Conservation (phyloP, 2,797 vertebrate genomes). For the Lagodon rhomboides region DNA sequence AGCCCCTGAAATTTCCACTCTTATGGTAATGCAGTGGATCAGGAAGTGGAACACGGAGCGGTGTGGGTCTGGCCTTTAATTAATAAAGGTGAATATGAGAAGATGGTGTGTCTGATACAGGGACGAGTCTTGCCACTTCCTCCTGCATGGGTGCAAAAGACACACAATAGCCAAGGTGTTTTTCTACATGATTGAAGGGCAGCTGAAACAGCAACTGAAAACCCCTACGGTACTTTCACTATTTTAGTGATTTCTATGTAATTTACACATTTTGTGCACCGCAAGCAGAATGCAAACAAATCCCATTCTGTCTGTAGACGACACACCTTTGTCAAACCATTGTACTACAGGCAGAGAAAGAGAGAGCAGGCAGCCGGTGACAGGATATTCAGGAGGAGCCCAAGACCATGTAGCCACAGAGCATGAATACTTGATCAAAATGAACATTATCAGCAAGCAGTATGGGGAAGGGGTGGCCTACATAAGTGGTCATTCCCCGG, state of each 20-base stretch:
- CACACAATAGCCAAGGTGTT: constrained; percentile 1
- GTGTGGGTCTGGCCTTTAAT: constrained; percentile 13
- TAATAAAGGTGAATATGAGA: constrained; percentile 1
- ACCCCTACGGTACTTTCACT: background rate
- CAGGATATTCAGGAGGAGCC: constrained; percentile 22
- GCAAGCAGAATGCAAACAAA: constrained; percentile 4
- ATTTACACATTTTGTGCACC: background rate
- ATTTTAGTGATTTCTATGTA: background rate
- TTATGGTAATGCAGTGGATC: background rate
- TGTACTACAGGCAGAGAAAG: constrained; percentile 6
- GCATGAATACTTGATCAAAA: constrained; percentile 26
- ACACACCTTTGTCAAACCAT: constrained; percentile 34
- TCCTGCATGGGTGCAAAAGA: constrained; percentile 19
- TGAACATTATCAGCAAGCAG: constrained; percentile 12
- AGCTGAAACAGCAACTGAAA: constrained; percentile 27
- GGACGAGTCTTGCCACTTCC: background rate
- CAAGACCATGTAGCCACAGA: background rate
- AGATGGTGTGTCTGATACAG: background rate
- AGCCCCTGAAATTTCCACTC: background rate
- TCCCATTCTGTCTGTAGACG: background rate
- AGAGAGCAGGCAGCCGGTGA: constrained; percentile 6
- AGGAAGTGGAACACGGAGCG: constrained; percentile 13
- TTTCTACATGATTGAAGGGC: background rate
- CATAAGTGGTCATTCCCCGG: constrained; percentile 40
- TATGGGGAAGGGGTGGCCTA: constrained; percentile 24